These are phyloP conservation scores for Plemyria rubiginata DNA, from an alignment of 2,888 invertebrate species.

Conservation along the genomic window DNA sequence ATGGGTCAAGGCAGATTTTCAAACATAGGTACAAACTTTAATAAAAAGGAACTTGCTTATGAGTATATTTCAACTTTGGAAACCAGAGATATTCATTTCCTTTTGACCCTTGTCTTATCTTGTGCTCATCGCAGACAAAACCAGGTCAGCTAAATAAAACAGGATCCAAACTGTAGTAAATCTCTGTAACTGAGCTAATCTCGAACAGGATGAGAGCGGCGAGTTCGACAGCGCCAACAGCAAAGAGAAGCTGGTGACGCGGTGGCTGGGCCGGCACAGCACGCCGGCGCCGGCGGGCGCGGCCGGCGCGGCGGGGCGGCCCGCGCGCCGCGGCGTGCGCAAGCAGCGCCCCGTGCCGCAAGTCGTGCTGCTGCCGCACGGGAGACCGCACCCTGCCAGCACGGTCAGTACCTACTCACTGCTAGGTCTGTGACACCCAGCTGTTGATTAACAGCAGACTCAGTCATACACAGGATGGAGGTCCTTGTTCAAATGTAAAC, in stretches of 20 bases:
- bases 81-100: too few relatives aligned
- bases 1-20: too few relatives aligned
- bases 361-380: slow-evolving; percentile 66
- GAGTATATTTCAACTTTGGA: too few relatives aligned
- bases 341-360: slow-evolving; percentile 61
- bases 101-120: too few relatives aligned
- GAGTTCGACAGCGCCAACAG: slow-evolving; percentile 79
- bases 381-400: slow-evolving; percentile 61
- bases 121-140: too few relatives aligned
- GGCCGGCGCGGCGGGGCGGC: slow-evolving; percentile 30
- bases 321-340: slow-evolving; percentile 58
- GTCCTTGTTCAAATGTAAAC: too few relatives aligned
- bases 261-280: slow-evolving; percentile 83
- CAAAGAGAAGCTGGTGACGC: slow-evolving; percentile 83
- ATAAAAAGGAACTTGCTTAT: too few relatives aligned
- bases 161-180: not conserved
- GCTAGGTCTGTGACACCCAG: too few relatives aligned
- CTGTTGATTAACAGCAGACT: too few relatives aligned
- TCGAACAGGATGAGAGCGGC: slow-evolving; percentile 55
- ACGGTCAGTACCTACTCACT: slow-evolving; percentile 61
- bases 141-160: too few relatives aligned
- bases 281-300: slow-evolving; percentile 41
- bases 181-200: not conserved
- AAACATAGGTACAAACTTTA: too few relatives aligned
- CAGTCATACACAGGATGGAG: too few relatives aligned